A percentile compares a stretch with the other conserved stretches of the same genome.
Conservation (phyloP, 2,888 invertebrate genomes). For the Caenorhabditis zanzibari region DNA sequence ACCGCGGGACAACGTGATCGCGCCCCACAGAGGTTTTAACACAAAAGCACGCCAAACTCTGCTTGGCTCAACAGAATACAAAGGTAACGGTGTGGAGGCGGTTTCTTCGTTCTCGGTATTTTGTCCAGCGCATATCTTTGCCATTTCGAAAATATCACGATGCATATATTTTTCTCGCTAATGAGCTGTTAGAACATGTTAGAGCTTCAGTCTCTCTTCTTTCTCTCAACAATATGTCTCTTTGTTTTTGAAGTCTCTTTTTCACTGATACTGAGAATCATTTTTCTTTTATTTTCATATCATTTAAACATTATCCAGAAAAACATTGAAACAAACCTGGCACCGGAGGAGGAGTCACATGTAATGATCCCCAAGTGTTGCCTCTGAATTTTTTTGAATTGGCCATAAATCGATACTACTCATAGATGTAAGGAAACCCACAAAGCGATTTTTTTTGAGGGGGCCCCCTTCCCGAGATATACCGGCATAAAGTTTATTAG, state of each 20-base stretch:
- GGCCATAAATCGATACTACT: too few species aligned
- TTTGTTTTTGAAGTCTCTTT: neutral
- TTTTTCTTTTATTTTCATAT: constrained; percentile 24
- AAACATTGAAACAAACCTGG: constrained; percentile 13
- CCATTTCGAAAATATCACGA: constrained; percentile 24
- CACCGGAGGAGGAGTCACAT: neutral
- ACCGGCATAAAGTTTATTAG: too few species aligned
- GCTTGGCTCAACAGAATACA: constrained; percentile 46
- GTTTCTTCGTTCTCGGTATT: too few species aligned
- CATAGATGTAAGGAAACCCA: too few species aligned
- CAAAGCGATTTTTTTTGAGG: too few species aligned
- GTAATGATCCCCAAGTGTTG: too few species aligned
- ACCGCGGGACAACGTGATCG: neutral
- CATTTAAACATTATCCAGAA: constrained; percentile 5
- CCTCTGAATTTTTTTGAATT: too few species aligned
- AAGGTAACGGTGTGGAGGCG: constrained; percentile 14
- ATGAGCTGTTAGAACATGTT: constrained; percentile 23
- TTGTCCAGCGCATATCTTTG: too few species aligned
- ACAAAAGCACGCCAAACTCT: constrained; percentile 68
- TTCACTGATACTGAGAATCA: neutral
- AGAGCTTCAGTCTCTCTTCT: neutral
- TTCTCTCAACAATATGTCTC: neutral
- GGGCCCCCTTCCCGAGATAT: too few species aligned
- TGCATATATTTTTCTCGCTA: constrained; percentile 23
- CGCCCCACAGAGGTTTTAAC: constrained; percentile 69